These are phyloP conservation scores for Argyrosomus japonicus DNA, from an alignment of 2,113 vertebrate species.

Conservation along the genomic window DNA sequence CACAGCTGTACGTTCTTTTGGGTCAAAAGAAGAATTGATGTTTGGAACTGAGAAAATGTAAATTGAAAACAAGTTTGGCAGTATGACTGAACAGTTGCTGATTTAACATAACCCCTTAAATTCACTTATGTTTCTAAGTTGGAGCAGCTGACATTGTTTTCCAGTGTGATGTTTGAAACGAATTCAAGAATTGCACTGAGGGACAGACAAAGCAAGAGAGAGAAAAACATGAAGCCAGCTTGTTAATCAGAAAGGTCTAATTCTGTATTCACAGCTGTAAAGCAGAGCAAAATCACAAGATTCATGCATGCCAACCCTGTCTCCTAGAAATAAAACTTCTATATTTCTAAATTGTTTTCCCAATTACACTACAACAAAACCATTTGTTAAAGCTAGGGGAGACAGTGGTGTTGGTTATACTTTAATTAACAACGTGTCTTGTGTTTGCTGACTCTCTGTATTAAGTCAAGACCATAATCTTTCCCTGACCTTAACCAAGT, in stretches of 20 bases:
- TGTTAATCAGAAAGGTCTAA: not conserved
- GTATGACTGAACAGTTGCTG: not conserved
- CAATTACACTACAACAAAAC: not conserved
- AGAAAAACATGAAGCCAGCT: not conserved
- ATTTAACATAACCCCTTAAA: not conserved
- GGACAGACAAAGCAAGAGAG: not conserved
- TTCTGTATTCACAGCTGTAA: not conserved
- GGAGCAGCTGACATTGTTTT: not conserved
- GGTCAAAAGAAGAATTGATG: not conserved
- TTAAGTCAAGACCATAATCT: no score
- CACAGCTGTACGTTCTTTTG: not conserved
- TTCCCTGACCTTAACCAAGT: not conserved
- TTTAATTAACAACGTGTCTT: no score
- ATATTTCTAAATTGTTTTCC: not conserved
- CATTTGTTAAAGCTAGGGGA: no score
- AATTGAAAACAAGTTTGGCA: not conserved
- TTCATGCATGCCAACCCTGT: not conserved
- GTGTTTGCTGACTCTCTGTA: no score
- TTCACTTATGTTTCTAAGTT: not conserved
- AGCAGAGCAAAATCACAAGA: not conserved
- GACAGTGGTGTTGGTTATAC: no score
- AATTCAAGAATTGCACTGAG: not conserved
- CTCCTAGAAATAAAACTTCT: not conserved
- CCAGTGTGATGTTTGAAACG: not conserved
- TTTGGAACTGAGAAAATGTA: not conserved